Evolutionary conservation across 2,888 invertebrate genomes (phyloP).

Genomic region (Proisotoma minuta): DNA sequence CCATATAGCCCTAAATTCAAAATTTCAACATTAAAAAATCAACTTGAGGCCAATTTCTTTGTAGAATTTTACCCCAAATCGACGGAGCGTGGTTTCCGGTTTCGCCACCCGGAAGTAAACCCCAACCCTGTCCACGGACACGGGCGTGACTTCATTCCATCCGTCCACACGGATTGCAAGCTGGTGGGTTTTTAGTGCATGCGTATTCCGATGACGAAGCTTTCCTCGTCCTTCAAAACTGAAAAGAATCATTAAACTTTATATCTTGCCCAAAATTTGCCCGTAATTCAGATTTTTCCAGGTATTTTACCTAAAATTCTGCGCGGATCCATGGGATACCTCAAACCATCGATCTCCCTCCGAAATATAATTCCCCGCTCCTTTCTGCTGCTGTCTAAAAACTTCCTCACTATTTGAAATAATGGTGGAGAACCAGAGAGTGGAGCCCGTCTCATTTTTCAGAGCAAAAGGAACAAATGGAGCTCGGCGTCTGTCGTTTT

Average conservation of each 20-base stretch:
- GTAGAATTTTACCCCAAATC: slow-evolving; percentile 30
- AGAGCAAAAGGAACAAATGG: slow-evolving; percentile 94
- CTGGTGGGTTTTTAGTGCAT: slow-evolving; percentile 76
- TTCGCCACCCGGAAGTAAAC: slow-evolving; percentile 76
- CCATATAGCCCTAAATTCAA: slow-evolving; percentile 45
- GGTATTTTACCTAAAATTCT: too few relatives aligned
- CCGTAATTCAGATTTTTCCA: too few relatives aligned
- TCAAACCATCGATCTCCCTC: slow-evolving; percentile 58
- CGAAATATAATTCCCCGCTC: not conserved
- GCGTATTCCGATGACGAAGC: slow-evolving; percentile 67
- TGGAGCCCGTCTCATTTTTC: slow-evolving; percentile 83
- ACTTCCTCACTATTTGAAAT: slow-evolving; percentile 54
- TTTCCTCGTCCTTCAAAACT: slow-evolving; percentile 75
- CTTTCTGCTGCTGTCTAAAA: slow-evolving; percentile 22
- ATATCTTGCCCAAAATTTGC: too few relatives aligned
- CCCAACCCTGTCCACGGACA: slow-evolving; percentile 93
- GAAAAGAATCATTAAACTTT: too few relatives aligned
- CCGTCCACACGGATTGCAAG: slow-evolving; percentile 83
- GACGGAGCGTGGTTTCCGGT: slow-evolving; percentile 45
- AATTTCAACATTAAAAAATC: slow-evolving; percentile 1
- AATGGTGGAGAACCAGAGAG: slow-evolving; percentile 78
- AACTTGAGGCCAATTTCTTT: not conserved
- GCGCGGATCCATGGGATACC: slow-evolving; percentile 68
- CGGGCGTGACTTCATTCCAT: slow-evolving; percentile 79
- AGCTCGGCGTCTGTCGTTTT: slow-evolving; percentile 66